Evolutionary conservation across 2,888 invertebrate genomes (phyloP), one percentile per base, ranked within the genome.

Genomic region (Hirtodrosophila alboralis): DNA sequence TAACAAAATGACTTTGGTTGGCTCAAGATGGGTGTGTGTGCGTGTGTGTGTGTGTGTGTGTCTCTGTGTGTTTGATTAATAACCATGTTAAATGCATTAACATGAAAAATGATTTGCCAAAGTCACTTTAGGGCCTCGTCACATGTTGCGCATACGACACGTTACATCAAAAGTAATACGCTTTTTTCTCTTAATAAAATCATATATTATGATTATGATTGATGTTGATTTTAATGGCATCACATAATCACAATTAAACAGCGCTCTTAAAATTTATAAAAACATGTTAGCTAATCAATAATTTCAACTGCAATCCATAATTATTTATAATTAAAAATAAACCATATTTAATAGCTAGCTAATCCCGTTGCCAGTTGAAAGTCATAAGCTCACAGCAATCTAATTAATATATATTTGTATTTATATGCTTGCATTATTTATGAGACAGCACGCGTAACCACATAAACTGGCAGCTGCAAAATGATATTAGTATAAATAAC

Each of bases 91-190:
- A 79, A 68, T 63, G 74, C 61, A 68, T 68, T 78, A 64, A 67
- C 68, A 70, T 64, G 75, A 81, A 72, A 74, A 80, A 80, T 84
- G 68, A 80, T 81, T 75, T 61, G 43, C 53, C 59, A 54, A 61
- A 58, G 58, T 61, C 80, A 70, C 57, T 65, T 70, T 44, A 53
- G 54, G 60, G 38, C 60, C 3, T 1, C 18, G 4, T 2, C 18
- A 23, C 12, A 23, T 12, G 54, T 44, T 41, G 34, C 49, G 72
- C 36, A 66, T 59, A 47, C 58, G 48, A 40, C 57, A 48, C 31
- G 47, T 52, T 57, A 64, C 30, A 43, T 67, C 70, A 75, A 78
- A 67, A 81, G 78, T 74, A 52, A 67, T 59, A 8, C 48, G 53
- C 38, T 53, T 67, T 7, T 60, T 43, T 52, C 56, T 31, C 41